These are phyloP conservation scores for Eolophus roseicapilla DNA, from an alignment of 2,113 vertebrate species.

Conservation along the genomic window DNA sequence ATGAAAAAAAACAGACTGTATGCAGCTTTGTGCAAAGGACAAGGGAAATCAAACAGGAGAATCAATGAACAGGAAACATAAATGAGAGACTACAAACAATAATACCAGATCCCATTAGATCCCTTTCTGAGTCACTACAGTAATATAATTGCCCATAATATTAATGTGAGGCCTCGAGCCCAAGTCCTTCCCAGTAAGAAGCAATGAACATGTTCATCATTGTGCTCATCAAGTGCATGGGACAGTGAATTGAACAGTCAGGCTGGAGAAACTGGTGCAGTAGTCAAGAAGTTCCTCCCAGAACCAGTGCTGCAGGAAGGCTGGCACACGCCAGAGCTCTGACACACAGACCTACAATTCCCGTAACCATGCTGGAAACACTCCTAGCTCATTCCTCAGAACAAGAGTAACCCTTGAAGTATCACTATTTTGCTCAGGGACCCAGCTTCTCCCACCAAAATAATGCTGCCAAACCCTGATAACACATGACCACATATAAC, in stretches of 20 bases:
- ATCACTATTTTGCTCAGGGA: background rate
- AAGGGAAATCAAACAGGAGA: background rate
- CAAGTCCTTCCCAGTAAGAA: background rate
- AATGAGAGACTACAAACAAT: background rate
- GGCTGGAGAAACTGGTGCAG: background rate
- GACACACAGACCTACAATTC: background rate
- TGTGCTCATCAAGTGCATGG: background rate
- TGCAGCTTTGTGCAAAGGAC: background rate
- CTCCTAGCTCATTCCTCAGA: background rate
- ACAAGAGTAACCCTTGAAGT: background rate
- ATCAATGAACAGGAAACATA: background rate
- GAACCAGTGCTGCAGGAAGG: background rate
- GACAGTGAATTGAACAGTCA: background rate
- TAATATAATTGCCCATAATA: background rate
- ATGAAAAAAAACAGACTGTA: background rate
- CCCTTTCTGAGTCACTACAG: background rate
- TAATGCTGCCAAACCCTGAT: background rate
- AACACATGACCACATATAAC: background rate
- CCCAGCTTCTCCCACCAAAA: background rate
- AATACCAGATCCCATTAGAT: background rate
- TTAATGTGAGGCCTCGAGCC: background rate
- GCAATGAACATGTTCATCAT: background rate
- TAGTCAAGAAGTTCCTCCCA: background rate
- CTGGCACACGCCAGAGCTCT: fast-evolving
- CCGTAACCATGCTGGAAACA: background rate